Evolutionary conservation across 2,888 invertebrate genomes (phyloP).

Genomic region (Seira musarum): DNA sequence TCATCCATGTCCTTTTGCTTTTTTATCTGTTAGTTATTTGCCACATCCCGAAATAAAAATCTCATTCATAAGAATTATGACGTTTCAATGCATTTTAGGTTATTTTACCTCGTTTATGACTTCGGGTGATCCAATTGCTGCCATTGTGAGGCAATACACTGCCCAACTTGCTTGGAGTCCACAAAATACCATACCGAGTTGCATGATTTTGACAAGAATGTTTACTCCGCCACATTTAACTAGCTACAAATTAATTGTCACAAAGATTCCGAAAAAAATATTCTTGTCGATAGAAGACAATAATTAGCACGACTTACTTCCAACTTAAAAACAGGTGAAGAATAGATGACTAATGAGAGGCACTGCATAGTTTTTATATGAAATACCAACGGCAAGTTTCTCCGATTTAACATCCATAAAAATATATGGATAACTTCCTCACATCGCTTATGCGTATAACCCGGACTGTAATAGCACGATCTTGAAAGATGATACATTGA

Average conservation of each 20-base stretch:
- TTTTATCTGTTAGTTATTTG: slow-evolving; percentile 26
- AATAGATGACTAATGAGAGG: slow-evolving; percentile 43
- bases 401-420: slow-evolving; percentile 48
- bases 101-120: slow-evolving; percentile 34
- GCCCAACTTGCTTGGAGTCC: slow-evolving; percentile 52
- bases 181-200: slow-evolving; percentile 46
- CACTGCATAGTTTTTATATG: slow-evolving; percentile 51
- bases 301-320: slow-evolving; percentile 30
- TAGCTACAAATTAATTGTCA: slow-evolving; percentile 9
- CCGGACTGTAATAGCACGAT: slow-evolving; percentile 50
- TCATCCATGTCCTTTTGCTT: slow-evolving; percentile 48
- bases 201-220: slow-evolving; percentile 32
- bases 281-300: too few relatives aligned
- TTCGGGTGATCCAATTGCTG: slow-evolving; percentile 40
- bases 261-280: neutral
- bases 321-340: slow-evolving; percentile 46
- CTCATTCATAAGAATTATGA: neutral
- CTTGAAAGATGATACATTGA: slow-evolving; percentile 48
- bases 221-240: slow-evolving; percentile 37
- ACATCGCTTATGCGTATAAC: slow-evolving; percentile 39
- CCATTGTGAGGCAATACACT: slow-evolving; percentile 47
- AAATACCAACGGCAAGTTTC: slow-evolving; percentile 50
- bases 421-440: slow-evolving; percentile 50
- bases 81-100: neutral
- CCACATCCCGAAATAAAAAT: neutral